Conservation (phyloP, 2,797 vertebrate genomes). For the Petrocephalus sullivani region DNA sequence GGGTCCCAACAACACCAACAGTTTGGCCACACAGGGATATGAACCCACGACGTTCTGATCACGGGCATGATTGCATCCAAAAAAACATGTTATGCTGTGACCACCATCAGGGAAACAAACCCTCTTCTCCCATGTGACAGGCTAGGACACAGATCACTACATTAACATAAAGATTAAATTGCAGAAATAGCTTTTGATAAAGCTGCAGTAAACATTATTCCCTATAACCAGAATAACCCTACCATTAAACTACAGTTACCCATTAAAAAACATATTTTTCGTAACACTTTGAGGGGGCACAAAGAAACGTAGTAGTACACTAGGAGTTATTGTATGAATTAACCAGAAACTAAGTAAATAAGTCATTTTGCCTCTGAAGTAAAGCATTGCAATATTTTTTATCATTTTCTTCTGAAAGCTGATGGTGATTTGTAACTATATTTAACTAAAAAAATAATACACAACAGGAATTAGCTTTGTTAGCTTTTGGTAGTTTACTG, state of each 20-base stretch:
- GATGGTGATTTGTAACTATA: background rate
- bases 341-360: background rate
- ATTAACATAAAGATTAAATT: background rate
- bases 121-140: background rate
- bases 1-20: background rate
- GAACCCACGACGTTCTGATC: background rate
- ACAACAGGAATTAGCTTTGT: background rate
- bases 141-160: background rate
- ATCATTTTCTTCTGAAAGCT: background rate
- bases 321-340: background rate
- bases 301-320: background rate
- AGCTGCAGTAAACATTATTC: background rate
- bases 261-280: too few species aligned
- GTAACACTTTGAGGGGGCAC: background rate
- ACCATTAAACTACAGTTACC: background rate
- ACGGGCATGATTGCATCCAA: background rate
- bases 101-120: background rate
- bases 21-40: background rate
- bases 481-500: background rate
- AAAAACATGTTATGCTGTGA: background rate
- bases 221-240: background rate
- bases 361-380: background rate
- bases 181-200: background rate
- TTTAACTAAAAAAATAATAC: background rate
- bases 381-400: background rate